These are phyloP conservation scores for Enteromius paludinosus DNA, from an alignment of 2,797 vertebrate species.

Conservation along the genomic window DNA sequence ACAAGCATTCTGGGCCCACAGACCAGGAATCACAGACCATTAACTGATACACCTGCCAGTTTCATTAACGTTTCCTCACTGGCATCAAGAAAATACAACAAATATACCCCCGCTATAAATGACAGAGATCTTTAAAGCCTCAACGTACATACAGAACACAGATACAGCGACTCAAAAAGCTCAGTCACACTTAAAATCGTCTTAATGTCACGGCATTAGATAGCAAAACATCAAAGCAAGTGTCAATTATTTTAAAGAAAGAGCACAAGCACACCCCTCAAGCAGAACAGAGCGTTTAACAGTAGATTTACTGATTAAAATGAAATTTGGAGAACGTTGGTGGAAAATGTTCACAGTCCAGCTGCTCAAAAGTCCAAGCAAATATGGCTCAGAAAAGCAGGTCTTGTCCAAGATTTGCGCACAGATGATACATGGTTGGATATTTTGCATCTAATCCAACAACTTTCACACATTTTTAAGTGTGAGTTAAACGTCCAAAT, in stretches of 20 bases:
- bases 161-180: conserved; percentile 3
- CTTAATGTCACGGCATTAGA: conserved; percentile 10
- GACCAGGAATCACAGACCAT: conserved; percentile 22
- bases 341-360: background rate
- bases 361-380: background rate
- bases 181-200: conserved; percentile 9
- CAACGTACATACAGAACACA: conserved; percentile 6
- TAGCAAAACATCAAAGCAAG: background rate
- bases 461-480: conserved; percentile 18
- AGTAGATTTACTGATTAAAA: background rate
- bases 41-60: conserved; percentile 22
- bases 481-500: conserved; percentile 3
- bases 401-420: background rate
- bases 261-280: background rate
- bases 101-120: background rate
- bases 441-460: conserved; percentile 5
- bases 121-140: conserved; percentile 2
- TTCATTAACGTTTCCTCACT: background rate
- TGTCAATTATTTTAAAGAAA: background rate
- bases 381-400: background rate
- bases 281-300: background rate
- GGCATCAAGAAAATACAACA: conserved; percentile 2
- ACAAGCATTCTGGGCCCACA: conserved; percentile 6
- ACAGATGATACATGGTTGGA: conserved; percentile 5
- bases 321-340: background rate